Evolutionary conservation across 2,888 invertebrate genomes (phyloP), one percentile per base, ranked within the genome.

Genomic region (Drosophila ochracea): DNA sequence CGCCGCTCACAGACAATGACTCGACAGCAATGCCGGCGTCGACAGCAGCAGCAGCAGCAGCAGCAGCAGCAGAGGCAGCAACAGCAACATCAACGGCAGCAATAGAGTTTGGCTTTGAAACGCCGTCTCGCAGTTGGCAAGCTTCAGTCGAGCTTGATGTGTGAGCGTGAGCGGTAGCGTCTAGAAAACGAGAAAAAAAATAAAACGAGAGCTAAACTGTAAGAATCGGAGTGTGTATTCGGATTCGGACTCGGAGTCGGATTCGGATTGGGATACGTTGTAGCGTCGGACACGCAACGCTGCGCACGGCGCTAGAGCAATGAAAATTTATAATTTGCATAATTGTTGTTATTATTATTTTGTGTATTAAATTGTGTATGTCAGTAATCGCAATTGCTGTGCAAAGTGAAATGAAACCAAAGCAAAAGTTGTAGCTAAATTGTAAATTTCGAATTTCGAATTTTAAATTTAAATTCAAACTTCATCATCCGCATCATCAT

Each of bases 271-370:
- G 71, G 59, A 69, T 68, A 63, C 74, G 80, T 60, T 67, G 19
- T 31, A 19, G 19, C 73, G 55, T 68, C 67, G 76, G 57, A 62
- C 66, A 84, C 79, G 76, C 72, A 82, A 84, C 71, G 83, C 61
- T 83, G 80, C 80, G 80, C 80, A 82, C 80, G 71, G 73, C 69
- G 84, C 74, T 59, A 72, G 68, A 85, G 87, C 90, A 80, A 86
- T 81, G 89, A 86, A 67, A 89, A 83, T 88, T 89, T 83, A 80
- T 89, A 89, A 84, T 90, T 89, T 89, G 91, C 89, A 84, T 90
- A 89, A 90, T 90, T 82, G 66, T 82, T 78, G 77, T 87, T 78
- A 83, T 85, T 87, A 86, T 78, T 81, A 59, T 59, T 77, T 72
- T 68, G 59, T 70, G 84, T 73, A 68, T 68, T 66, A 69, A 84